Conservation (phyloP, 2,797 vertebrate species). For the Danio aesculapii region DNA sequence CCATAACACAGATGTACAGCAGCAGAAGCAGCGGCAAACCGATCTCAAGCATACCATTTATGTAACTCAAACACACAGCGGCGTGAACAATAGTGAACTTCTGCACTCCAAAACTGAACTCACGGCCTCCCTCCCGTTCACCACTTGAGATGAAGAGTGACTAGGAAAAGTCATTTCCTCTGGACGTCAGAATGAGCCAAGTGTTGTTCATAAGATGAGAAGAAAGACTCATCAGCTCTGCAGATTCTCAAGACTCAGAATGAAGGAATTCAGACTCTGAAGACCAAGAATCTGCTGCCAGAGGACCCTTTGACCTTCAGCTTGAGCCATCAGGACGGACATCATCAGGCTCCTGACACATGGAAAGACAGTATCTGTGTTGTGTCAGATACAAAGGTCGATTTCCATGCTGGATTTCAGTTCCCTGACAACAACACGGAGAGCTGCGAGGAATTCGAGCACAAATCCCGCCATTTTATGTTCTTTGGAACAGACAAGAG, state of each 20-base stretch:
- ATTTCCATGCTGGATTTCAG: conserved; percentile 74
- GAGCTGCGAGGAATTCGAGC: conserved; percentile 64
- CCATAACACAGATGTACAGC: conserved; percentile 8
- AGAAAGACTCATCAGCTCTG: conserved; percentile 40
- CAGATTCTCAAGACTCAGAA: conserved; percentile 38
- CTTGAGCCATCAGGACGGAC: conserved; percentile 70
- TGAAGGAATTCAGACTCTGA: conserved; percentile 15
- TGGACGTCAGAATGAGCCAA: conserved; percentile 9
- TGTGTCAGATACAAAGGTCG: conserved; percentile 75
- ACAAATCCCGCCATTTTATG: conserved; percentile 59
- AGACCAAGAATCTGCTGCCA: conserved; percentile 32
- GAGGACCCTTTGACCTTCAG: conserved; percentile 53
- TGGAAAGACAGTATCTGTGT: conserved; percentile 77
- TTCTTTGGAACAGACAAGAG: conserved; percentile 53
- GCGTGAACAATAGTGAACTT: conserved; percentile 24
- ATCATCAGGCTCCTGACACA: conserved; percentile 73
- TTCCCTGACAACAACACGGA: conserved; percentile 58
- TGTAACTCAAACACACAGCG: conserved; percentile 38
- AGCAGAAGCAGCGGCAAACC: background rate
- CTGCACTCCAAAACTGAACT: background rate
- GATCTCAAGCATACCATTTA: conserved; percentile 30
- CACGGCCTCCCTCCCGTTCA: background rate
- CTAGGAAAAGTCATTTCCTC: conserved; percentile 21
- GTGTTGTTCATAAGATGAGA: conserved; percentile 21
- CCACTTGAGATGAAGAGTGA: conserved; percentile 10